Conservation (phyloP, 2,797 vertebrate genomes). For the Triplophysa yarkandensis region DNA sequence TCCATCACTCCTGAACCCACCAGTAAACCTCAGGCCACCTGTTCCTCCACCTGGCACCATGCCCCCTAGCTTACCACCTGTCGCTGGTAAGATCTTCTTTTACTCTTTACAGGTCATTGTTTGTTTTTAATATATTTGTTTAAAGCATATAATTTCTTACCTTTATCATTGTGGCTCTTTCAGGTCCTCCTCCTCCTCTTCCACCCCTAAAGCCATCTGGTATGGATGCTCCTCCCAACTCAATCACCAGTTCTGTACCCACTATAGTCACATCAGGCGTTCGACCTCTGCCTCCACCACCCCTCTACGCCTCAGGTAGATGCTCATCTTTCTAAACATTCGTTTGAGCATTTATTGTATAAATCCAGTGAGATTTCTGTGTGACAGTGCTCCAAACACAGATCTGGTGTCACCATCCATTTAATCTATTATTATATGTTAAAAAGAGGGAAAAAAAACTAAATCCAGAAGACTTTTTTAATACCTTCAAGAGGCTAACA, state of each 20-base stretch:
- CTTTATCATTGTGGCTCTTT: conserved; percentile 3
- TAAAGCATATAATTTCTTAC: too few species aligned
- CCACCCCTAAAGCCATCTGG: conserved; percentile 90
- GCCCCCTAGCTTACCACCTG: conserved; percentile 91
- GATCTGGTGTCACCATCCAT: too few species aligned
- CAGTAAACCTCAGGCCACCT: conserved; percentile 91
- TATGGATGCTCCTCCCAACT: conserved; percentile 94
- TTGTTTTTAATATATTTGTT: background rate
- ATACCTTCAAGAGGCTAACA: too few species aligned
- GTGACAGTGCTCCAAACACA: too few species aligned
- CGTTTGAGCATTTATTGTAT: too few species aligned
- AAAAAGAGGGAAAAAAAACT: too few species aligned
- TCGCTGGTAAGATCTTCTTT: conserved; percentile 81
- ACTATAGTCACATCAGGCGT: conserved; percentile 94
- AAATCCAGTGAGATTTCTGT: too few species aligned
- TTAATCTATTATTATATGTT: too few species aligned
- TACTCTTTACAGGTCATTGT: background rate
- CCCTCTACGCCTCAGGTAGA: conserved; percentile 86
- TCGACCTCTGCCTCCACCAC: conserved; percentile 83
- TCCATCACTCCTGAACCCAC: conserved; percentile 87
- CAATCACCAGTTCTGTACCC: conserved; percentile 93
- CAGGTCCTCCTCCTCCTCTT: conserved; percentile 93
- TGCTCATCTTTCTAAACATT: too few species aligned
- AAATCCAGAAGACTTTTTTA: too few species aligned
- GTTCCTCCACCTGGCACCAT: conserved; percentile 90